Base-by-base conservation (phyloP, 2,113 vertebrate genomes). In the Chloroceryle aenea region DNA sequence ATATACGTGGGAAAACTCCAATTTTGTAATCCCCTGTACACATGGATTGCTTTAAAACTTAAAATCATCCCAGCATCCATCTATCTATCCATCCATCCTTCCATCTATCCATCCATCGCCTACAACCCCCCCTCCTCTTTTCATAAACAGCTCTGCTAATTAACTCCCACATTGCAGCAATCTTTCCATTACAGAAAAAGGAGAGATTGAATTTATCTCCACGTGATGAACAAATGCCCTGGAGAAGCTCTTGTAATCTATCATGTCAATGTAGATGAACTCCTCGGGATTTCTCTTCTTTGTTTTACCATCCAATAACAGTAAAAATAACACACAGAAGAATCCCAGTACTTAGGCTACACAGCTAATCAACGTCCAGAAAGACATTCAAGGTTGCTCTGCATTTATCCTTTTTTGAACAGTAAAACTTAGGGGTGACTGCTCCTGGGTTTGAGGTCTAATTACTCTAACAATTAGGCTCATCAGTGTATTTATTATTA, bases 81-180 rank as follows among this genome's bases (percentile, higher is more conserved):
- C 30, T 74, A 9, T 79, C 71, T 58, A 83, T 76, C 40, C 53
- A 90, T 90, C 78, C 75, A 85, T 55, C 36, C 34, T 64, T 47
- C 50, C 38, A 38, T 61, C 45, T 32, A 43, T 42, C 47, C 10
- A 0, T 84, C 64, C 38, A 40, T 63, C 38, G 34, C 52, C 55
- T 42, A 55, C 34, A 61, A 32, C 1, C 8, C 29, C 38, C 7
- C 52, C 40, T 7, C 58, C 67, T 36, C 58, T 78, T 94, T 96
- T 97, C 94, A 93, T 97, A 95, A 97, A 91, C 78, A 97, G 87
- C 92, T 92, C 68, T 95, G 94, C 91, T 97, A 97, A 97, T 97
- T 97, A 97, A 97, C 86, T 96, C 88, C 84, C 95, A 95, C 83
- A 91, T 78, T 91, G 58, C 69, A 94, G 92, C 87, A 84, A 89